These are phyloP conservation scores for Cyphomyrus plagiostoma DNA, from an alignment of 2,113 vertebrate genomes.

Conservation along the genomic window DNA sequence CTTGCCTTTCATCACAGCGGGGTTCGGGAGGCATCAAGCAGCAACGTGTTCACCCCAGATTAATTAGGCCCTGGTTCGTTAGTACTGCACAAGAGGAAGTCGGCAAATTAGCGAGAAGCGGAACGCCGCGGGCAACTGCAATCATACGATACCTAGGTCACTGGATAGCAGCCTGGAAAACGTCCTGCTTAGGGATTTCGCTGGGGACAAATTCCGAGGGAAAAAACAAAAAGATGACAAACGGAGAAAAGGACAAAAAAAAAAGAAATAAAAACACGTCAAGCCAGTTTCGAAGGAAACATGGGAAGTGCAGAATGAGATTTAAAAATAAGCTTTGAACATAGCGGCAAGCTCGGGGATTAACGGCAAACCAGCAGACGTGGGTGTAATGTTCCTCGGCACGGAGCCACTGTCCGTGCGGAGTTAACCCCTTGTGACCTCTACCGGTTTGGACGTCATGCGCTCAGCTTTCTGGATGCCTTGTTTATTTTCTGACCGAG, in stretches of 20 bases:
- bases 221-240: constrained; percentile 37
- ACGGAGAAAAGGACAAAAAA: constrained; percentile 43
- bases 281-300: not conserved
- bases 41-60: constrained; percentile 22
- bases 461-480: not conserved
- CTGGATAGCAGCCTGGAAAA: constrained; percentile 88
- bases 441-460: not conserved
- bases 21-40: constrained; percentile 20
- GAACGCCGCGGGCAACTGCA: constrained; percentile 17
- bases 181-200: constrained; percentile 93
- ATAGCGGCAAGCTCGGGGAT: not conserved
- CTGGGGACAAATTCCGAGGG: constrained; percentile 75
- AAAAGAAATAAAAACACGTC: constrained; percentile 23
- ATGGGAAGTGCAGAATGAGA: not conserved
- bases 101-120: constrained; percentile 29
- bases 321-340: not conserved
- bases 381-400: not conserved
- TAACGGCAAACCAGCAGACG: not conserved
- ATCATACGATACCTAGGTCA: constrained; percentile 70
- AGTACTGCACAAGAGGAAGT: constrained; percentile 19
- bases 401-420: not conserved
- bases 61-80: constrained; percentile 37
- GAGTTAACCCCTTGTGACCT: not conserved
- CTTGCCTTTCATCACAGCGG: constrained; percentile 33
- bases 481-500: not conserved